Base-by-base conservation (phyloP, 2,888 invertebrate species). In the Carabus problematicus region DNA sequence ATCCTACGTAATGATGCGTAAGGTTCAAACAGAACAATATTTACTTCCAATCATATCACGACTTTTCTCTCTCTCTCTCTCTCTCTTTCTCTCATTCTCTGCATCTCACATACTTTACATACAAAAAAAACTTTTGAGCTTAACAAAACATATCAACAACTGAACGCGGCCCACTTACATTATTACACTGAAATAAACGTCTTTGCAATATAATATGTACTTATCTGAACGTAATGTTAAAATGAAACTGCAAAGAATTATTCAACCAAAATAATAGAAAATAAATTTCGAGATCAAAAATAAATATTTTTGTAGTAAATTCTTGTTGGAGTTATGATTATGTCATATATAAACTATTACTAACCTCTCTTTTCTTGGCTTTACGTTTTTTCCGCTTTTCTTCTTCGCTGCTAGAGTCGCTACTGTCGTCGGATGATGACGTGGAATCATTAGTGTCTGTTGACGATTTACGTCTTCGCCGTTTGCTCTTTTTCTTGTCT, bases 1-100 rank as follows among this genome's bases (percentile, higher is more conserved):
- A 88, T 88, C 88, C 88, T 88, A 88, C 87, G 87, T 86, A 87
- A 87, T 87, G 88, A 86, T 86, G 87, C 87, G 89, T 86, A 89
- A 80, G 88, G 88, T 84, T 85, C 88, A 88, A 89, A 89, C 87
- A 88, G 86, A 89, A 88, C 86, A 88, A 79, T 88, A 86, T 89
- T 88, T 88, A 83, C 82, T 83, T 88, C 85, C 75, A 76, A 66
- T 58, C 70, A 70, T 43, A 59, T 61, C 56, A 42, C 58, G 56
- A 42, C 12, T 66, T 58, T 8, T 11, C 29, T 29, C 29, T 29
- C 29, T 29, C 29, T 29, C 29, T 29, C 29, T 29, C 29, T 29
- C 29, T 29, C 29, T 29, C 29, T 29, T 6, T 29, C 29, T 29
- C 29, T 29, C 29, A 3, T 6, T 29, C 29, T 29, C 29, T 12